phyloP scores from a whole-genome alignment of 1,140 invertebrate species.

The Penaeus vannamei region DNA sequence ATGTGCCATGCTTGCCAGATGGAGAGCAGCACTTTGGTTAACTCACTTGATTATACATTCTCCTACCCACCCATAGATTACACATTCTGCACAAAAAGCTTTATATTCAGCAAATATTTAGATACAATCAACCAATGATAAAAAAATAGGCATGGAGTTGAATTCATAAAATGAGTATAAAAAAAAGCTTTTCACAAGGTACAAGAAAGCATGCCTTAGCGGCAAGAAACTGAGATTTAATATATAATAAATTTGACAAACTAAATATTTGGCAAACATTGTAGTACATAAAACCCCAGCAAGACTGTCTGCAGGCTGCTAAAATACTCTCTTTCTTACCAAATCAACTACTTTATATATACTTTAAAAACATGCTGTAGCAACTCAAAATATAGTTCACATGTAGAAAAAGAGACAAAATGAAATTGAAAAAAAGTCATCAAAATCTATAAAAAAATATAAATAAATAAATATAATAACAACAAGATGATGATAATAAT shows the following conservation, averaged over 20 bases:
- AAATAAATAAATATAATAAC: slow-evolving; percentile 34
- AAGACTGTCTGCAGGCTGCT: slow-evolving; percentile 16
- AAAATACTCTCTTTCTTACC: neutral
- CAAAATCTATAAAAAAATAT: neutral
- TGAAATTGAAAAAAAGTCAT: slow-evolving; percentile 23
- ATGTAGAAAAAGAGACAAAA: neutral
- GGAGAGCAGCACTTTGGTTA: no score
- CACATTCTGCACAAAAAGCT: no score
- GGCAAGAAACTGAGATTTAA: slow-evolving; percentile 21
- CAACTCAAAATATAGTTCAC: neutral
- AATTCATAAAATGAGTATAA: neutral
- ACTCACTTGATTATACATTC: no score
- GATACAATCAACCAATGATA: neutral
- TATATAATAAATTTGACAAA: slow-evolving; percentile 37
- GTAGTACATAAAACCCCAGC: slow-evolving; percentile 29
- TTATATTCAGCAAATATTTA: no score
- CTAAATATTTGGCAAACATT: slow-evolving; percentile 62
- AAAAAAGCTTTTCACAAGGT: neutral
- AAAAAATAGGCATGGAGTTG: slow-evolving; percentile 1
- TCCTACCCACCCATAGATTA: no score
- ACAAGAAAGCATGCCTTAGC: neutral
- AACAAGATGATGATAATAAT: slow-evolving; percentile 34
- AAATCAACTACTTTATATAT: neutral
- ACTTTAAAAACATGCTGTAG: slow-evolving; percentile 25
- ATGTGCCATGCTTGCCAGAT: no score